Evolutionary conservation across 2,113 vertebrate genomes (phyloP).

Genomic region (Thomomys bottae): DNA sequence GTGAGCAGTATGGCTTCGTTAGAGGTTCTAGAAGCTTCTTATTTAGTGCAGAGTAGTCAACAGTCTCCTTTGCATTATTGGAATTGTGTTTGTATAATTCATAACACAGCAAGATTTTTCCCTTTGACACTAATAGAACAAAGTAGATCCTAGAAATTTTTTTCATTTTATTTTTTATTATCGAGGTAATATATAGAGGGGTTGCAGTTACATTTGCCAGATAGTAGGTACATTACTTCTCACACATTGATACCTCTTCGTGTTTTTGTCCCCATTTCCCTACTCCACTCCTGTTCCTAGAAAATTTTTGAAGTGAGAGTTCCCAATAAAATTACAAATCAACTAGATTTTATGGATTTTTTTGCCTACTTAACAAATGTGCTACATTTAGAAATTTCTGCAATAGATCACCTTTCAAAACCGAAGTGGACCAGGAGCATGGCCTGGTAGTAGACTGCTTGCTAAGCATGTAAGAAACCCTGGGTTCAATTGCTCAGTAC

Average conservation of each 20-base stretch:
- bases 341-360: background rate
- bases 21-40: background rate
- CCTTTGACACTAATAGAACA: background rate
- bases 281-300: too few species aligned
- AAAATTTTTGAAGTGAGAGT: background rate
- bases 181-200: too few species aligned
- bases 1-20: background rate
- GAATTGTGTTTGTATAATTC: background rate
- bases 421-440: too few species aligned
- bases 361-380: conserved; percentile 12
- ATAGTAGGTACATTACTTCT: too few species aligned
- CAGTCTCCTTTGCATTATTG: background rate
- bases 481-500: too few species aligned
- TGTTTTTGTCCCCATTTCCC: too few species aligned
- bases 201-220: too few species aligned
- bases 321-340: background rate
- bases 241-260: too few species aligned
- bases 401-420: background rate
- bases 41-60: background rate
- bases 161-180: too few species aligned
- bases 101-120: background rate
- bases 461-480: too few species aligned
- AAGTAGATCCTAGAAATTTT: background rate
- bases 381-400: background rate
- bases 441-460: too few species aligned